These are phyloP conservation scores for Rhyacichthys aspro DNA, from an alignment of 2,797 vertebrate genomes.

Conservation along the genomic window DNA sequence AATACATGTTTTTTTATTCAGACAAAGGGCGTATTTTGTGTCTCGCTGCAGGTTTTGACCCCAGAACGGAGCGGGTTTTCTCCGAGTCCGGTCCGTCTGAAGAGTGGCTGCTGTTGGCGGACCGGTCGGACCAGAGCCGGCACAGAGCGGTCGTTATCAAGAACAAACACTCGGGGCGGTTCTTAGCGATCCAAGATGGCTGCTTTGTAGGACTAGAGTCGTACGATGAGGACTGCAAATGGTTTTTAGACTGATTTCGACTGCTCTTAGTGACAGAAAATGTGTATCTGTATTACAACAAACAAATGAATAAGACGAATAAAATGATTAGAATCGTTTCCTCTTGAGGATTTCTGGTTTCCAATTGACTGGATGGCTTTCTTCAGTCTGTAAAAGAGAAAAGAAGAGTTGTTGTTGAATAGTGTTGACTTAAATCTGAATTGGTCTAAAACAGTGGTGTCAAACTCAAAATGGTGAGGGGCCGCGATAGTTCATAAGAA, in stretches of 20 bases:
- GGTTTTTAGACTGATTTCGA: constrained; percentile 48
- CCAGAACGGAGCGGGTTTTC: constrained; percentile 27
- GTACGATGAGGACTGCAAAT: constrained; percentile 61
- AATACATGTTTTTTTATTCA: constrained; percentile 10
- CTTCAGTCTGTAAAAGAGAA: constrained; percentile 88
- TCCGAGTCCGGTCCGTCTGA: constrained; percentile 29
- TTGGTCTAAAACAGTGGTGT: too few relatives aligned
- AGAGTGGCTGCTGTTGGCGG: constrained; percentile 65
- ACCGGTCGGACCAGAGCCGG: constrained; percentile 49
- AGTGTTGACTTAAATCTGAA: background rate
- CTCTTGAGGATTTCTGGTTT: constrained; percentile 99
- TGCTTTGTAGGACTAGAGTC: constrained; percentile 34
- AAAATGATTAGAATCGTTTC: constrained; percentile 88
- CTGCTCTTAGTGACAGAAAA: constrained; percentile 1
- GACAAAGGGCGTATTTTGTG: background rate
- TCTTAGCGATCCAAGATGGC: constrained; percentile 49
- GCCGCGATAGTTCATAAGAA: too few relatives aligned
- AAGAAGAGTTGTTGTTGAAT: constrained; percentile 61
- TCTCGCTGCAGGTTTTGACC: constrained; percentile 45
- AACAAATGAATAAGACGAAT: constrained; percentile 27
- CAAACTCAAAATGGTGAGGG: too few relatives aligned
- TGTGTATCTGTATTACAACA: constrained; percentile 22
- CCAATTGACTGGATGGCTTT: constrained; percentile 97
- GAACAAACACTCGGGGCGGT: constrained; percentile 51
- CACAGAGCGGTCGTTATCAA: constrained; percentile 58